Evolutionary conservation across 2,888 invertebrate genomes (phyloP), one percentile per base, ranked within the genome.

Genomic region (Willowsia nigromaculata): DNA sequence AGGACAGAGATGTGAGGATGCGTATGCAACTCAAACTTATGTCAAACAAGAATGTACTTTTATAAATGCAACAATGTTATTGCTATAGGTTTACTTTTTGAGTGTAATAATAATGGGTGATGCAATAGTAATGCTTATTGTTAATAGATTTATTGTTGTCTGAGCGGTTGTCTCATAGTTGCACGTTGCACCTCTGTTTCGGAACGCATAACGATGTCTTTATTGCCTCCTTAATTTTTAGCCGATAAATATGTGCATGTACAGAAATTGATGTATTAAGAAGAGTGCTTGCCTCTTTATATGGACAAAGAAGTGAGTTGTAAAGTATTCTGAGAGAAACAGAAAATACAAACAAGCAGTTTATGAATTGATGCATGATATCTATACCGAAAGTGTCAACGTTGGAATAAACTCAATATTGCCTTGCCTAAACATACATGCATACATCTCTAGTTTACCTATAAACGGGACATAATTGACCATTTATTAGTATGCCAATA

Each of bases 151-250:
- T 40, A 71, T 40, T 71, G 43, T 71, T 71, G 71, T 71, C 25
- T 68, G 7, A 25, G 7, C 37, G 6, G 1, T 68, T 40, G 18
- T 43, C 27, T 68, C 25, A 74, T 6, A 11, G 74, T 25, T 74
- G 74, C n/a, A n/a, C n/a, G n/a, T n/a, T 37, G 37, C 74, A 74
- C 74, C 74, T 27, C 27, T 74, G 74, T 71, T 71, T 71, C 22
- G 71, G 37, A 27, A 11, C 50, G 50, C n/a, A 6, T 43, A 62
- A 80, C 56, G 56, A 56, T 53, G 53, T 47, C 13, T 83, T 83
- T 83, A 83, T 83, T 83, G 68, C 83, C 47, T 68, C 50, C 68
- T 65, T 65, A 83, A 83, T 83, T 83, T 33, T 83, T 80, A 56
- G 56, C 30, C 22, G 80, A 80, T 80, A 56, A 76, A 80, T 18